These are phyloP conservation scores for Zaprionus africanus DNA, from an alignment of 1,140 invertebrate genomes.

Conservation along the genomic window DNA sequence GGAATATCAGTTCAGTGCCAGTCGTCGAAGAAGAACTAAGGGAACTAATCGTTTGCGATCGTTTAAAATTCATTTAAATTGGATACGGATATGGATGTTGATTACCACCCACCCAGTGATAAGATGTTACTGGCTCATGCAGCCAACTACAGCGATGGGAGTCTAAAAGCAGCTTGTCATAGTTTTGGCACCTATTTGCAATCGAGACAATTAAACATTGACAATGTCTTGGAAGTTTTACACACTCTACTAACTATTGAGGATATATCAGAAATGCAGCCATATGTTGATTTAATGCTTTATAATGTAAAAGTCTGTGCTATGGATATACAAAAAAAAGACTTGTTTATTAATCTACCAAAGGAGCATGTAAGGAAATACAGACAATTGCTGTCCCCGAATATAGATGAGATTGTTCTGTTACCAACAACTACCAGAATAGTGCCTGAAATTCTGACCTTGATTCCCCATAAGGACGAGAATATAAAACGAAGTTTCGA, in stretches of 20 bases:
- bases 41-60: background rate
- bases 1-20: background rate
- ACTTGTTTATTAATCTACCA: background rate
- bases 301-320: background rate
- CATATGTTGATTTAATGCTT: background rate
- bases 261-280: background rate
- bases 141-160: background rate
- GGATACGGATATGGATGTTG: background rate
- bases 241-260: background rate
- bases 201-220: background rate
- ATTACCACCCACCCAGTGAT: background rate
- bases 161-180: background rate
- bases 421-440: background rate
- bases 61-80: background rate
- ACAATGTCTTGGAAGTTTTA: slow-evolving; percentile 4
- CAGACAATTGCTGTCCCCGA: background rate
- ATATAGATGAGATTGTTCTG: slow-evolving; percentile 5
- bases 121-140: background rate
- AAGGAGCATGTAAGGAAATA: background rate
- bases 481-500: too few species aligned
- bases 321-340: background rate
- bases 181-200: background rate
- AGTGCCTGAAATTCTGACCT: slow-evolving; percentile 20
- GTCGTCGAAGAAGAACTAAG: background rate
- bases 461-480: background rate